Evolutionary conservation across 2,797 vertebrate species (phyloP).

Genomic region (Enteromius anoplus): DNA sequence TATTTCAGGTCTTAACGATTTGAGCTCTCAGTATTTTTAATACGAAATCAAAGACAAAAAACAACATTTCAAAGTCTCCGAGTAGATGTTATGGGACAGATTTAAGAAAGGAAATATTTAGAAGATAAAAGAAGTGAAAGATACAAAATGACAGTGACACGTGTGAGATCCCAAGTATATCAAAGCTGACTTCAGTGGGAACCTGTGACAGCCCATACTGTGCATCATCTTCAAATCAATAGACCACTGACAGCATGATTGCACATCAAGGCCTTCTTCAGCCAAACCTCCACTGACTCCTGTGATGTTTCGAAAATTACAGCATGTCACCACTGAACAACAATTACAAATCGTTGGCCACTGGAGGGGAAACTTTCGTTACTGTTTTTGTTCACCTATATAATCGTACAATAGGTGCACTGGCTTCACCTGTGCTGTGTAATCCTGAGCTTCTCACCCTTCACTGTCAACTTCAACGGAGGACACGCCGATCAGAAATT

Average conservation of each 20-base stretch:
- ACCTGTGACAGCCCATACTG: conserved; percentile 26
- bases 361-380: not conserved
- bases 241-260: conserved; percentile 27
- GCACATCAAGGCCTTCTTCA: conserved; percentile 32
- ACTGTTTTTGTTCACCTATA: not conserved
- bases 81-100: conserved; percentile 1
- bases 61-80: conserved; percentile 9
- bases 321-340: conserved; percentile 14
- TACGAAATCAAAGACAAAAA: conserved; percentile 17
- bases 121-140: conserved; percentile 7
- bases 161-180: conserved; percentile 10
- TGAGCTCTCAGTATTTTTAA: not conserved
- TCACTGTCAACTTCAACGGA: not conserved
- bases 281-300: conserved; percentile 27
- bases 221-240: not conserved
- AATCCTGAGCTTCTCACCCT: not conserved
- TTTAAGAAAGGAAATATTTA: conserved; percentile 14
- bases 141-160: conserved; percentile 18
- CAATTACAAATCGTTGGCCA: conserved; percentile 35
- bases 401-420: conserved; percentile 11
- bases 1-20: conserved; percentile 26
- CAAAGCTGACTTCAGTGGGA: conserved; percentile 32
- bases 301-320: conserved; percentile 17
- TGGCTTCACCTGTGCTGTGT: not conserved
- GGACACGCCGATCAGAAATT: conserved; percentile 52